Conservation (phyloP, 2,888 invertebrate species). For the Sipunculus nudus region DNA sequence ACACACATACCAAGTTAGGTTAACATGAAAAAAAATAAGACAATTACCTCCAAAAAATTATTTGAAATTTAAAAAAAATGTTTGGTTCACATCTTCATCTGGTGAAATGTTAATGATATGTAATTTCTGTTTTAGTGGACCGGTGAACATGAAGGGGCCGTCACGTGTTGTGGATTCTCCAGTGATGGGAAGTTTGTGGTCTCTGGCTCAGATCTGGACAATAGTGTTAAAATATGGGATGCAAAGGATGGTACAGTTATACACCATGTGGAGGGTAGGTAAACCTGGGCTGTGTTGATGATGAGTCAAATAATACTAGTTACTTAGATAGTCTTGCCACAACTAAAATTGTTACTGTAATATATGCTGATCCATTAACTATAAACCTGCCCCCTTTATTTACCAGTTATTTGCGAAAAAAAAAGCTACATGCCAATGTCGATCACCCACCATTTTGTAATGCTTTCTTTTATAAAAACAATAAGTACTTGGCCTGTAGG, state of each 20-base stretch:
- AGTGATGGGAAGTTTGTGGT: constrained; percentile 53
- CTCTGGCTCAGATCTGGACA: constrained; percentile 59
- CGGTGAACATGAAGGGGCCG: constrained; percentile 55
- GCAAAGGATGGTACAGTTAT: constrained; percentile 50
- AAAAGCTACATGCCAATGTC: too few relatives aligned
- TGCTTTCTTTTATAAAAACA: too few relatives aligned
- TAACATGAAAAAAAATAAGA: not conserved
- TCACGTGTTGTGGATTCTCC: constrained; percentile 59
- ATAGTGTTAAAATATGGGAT: constrained; percentile 58
- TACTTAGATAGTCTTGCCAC: too few relatives aligned
- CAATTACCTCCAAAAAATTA: not conserved
- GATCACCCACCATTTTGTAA: too few relatives aligned
- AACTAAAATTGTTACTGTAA: too few relatives aligned
- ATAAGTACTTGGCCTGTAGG: too few relatives aligned
- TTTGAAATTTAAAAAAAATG: not conserved
- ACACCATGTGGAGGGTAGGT: constrained; percentile 48
- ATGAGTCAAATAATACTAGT: too few relatives aligned
- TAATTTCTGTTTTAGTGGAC: constrained; percentile 50
- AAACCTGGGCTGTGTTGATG: not conserved
- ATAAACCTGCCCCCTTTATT: too few relatives aligned
- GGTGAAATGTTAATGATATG: not conserved
- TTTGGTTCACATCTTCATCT: not conserved
- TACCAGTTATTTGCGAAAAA: too few relatives aligned
- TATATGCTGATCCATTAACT: too few relatives aligned
- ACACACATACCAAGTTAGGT: not conserved